Base-by-base conservation (phyloP, 92 coral and sea anemone species). In the Porites divaricata region DNA sequence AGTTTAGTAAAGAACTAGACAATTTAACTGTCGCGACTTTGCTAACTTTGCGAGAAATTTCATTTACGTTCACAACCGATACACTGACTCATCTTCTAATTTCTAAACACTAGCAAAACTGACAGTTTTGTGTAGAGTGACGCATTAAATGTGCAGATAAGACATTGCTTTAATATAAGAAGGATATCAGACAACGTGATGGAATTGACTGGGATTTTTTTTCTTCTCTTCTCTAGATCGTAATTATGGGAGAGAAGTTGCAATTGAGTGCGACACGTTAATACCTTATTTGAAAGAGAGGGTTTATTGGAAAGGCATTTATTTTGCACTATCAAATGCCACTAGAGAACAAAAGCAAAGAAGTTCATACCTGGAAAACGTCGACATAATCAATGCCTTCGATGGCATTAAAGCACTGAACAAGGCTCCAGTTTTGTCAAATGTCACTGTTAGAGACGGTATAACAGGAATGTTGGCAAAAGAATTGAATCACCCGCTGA, bases 221-320 rank as follows among this genome's bases (percentile, higher is more conserved):
- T 28, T 28, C 4, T 28, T 28, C 41, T 8, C 21, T 0, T 78
- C 7, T 15, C 4, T 28, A 88, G 91, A 14, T 0, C 91, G 76
- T 71, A 0, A 49, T 8, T n/a, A n/a, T n/a, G n/a, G n/a, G n/a
- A 20, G 51, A 6, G 91, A 88, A 24, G 13, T 88, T 28, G 91
- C 79, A 6, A 48, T 88, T 8, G 91, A 88, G 53, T 88, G 91
- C 28, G 69, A 81, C 72, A 74, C 51, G 4, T 56, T 68, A 7
- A n/a, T 76, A 25, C 20, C 87, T n/a, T 74, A 75, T 9, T 68
- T 81, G 64, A 64, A 41, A 9, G 66, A 78, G 53, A 76, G 22
- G 10, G 65, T 79, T 9, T 85, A 54, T 54, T 89, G 92, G 92
- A 74, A 56, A 9, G 92, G 92, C 1, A 71, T 89, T 12, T 67